phyloP scores from a whole-genome alignment of 2,113 vertebrate species.

The Neotragus pygmaeus region DNA sequence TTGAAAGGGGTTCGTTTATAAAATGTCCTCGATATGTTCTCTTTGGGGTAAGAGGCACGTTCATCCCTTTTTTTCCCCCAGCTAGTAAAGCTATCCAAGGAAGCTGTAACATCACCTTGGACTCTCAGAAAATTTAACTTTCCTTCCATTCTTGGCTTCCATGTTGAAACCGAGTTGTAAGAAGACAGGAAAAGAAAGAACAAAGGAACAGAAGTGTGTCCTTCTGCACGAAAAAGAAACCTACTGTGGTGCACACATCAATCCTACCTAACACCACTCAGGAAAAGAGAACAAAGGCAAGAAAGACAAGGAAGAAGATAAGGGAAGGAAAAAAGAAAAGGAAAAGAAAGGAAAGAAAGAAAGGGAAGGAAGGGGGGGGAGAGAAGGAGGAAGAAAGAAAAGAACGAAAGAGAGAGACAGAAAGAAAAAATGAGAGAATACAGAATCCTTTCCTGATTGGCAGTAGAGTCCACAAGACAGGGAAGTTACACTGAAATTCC shows the following conservation, averaged over 20 bases:
- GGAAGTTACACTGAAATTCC: background rate
- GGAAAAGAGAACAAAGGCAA: background rate
- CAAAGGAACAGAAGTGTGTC: background rate
- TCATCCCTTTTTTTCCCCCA: background rate
- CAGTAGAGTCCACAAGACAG: background rate
- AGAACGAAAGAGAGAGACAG: background rate
- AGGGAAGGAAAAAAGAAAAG: background rate
- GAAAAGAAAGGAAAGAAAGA: background rate
- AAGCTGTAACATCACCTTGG: background rate
- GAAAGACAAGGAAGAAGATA: background rate
- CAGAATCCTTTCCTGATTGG: background rate
- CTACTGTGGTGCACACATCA: background rate
- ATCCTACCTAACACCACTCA: background rate
- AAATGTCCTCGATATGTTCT: background rate
- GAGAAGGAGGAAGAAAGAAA: no score
- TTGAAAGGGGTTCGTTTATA: constrained; percentile 33
- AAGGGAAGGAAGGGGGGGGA: background rate
- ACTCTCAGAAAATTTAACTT: constrained; percentile 20
- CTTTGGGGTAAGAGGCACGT: background rate
- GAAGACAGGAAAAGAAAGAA: background rate
- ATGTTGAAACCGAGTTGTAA: background rate
- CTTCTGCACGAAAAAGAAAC: background rate
- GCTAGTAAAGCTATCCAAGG: background rate
- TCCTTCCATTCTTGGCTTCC: constrained; percentile 47
- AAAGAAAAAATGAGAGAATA: background rate